These are phyloP conservation scores for Microctonus brassicae DNA, from an alignment of 2,888 invertebrate genomes.

Conservation along the genomic window DNA sequence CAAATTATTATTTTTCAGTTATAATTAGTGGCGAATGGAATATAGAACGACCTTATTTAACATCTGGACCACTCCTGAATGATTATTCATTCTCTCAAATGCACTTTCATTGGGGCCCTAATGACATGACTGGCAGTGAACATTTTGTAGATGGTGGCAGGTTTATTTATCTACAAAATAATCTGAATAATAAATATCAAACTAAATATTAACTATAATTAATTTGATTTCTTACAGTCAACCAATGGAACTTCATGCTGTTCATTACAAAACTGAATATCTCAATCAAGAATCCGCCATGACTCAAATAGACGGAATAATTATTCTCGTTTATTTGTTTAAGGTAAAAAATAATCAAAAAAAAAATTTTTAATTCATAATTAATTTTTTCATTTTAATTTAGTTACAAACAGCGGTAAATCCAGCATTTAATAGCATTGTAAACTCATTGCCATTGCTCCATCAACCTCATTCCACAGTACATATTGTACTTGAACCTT, in stretches of 20 bases:
- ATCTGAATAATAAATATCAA: too few relatives aligned
- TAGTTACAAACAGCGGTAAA: conserved; percentile 72
- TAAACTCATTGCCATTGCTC: conserved; percentile 72
- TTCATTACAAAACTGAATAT: conserved; percentile 75
- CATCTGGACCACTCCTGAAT: conserved; percentile 74
- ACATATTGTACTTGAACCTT: conserved; percentile 71
- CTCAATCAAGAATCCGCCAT: conserved; percentile 75
- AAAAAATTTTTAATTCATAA: too few relatives aligned
- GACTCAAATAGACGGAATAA: conserved; percentile 72
- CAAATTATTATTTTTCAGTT: conserved; percentile 67
- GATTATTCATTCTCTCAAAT: conserved; percentile 77
- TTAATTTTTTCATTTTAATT: too few relatives aligned
- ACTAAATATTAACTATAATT: too few relatives aligned
- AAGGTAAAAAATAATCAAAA: conserved; percentile 68
- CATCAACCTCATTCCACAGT: conserved; percentile 71
- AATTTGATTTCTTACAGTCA: too few relatives aligned
- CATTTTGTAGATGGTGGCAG: conserved; percentile 74
- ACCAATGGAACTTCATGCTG: conserved; percentile 77
- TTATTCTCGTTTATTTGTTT: conserved; percentile 75
- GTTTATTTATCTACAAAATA: conserved; percentile 42
- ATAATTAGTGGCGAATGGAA: conserved; percentile 77
- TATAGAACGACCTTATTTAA: conserved; percentile 74
- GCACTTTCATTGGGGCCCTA: conserved; percentile 80
- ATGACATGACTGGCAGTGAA: conserved; percentile 77
- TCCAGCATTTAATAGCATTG: conserved; percentile 68